Percentiles rank a stretch among this genome's conserved stretches.
Conservation (phyloP, 2,113 vertebrate species). For the Mohoua ochrocephala region DNA sequence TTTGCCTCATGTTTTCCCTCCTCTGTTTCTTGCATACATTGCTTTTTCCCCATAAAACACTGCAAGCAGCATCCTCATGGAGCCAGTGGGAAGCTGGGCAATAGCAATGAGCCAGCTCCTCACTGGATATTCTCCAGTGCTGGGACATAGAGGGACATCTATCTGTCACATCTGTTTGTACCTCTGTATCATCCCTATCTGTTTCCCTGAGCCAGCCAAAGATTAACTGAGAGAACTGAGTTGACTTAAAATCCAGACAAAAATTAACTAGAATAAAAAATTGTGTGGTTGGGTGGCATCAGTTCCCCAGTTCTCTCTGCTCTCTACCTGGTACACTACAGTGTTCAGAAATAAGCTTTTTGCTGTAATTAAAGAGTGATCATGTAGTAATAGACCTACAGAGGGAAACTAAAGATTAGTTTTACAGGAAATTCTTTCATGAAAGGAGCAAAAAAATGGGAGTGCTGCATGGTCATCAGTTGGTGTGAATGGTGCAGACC, state of each 20-base stretch:
- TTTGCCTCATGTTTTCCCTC: background rate
- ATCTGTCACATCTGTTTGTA: background rate
- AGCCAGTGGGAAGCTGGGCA: background rate
- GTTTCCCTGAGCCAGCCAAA: background rate
- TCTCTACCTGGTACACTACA: background rate
- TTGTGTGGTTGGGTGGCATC: background rate
- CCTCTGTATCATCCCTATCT: background rate
- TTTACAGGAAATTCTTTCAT: background rate
- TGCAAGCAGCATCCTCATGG: background rate
- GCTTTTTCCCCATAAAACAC: background rate
- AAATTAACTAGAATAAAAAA: background rate
- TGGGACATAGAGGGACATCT: rapidly evolving
- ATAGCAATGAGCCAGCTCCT: background rate
- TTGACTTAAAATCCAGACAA: background rate
- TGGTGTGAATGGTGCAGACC: background rate
- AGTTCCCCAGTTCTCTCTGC: background rate
- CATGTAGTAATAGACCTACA: background rate
- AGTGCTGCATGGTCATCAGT: background rate
- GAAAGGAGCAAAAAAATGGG: background rate
- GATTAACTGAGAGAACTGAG: background rate
- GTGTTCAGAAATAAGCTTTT: background rate
- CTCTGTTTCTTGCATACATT: background rate
- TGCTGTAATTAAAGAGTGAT: background rate
- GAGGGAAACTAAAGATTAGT: background rate
- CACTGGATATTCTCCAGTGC: background rate